phyloP scores from a whole-genome alignment of 2,888 invertebrate genomes.

The Ophioninae sp. region DNA sequence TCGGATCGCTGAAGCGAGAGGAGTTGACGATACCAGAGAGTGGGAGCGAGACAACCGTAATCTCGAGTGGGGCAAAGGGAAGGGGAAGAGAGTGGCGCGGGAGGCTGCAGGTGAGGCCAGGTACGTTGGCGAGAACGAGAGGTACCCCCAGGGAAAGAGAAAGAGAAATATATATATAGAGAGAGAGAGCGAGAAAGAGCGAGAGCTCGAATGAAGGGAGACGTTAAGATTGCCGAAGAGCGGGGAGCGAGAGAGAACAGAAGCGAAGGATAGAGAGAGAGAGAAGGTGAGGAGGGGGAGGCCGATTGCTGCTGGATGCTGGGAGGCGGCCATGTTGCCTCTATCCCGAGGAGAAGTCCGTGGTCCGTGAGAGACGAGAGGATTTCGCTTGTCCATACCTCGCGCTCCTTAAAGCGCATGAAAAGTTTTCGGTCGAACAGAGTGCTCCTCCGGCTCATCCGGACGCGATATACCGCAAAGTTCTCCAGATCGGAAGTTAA shows the following conservation, averaged over 20 bases:
- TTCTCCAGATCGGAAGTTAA: constrained; percentile 4
- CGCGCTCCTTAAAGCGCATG: constrained; percentile 61
- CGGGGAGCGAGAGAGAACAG: constrained; percentile 28
- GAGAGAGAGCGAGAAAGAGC: constrained; percentile 43
- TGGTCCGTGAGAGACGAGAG: constrained; percentile 73
- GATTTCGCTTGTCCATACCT: constrained; percentile 67
- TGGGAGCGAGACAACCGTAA: constrained; percentile 59
- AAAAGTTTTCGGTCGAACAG: constrained; percentile 39
- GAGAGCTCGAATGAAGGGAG: constrained; percentile 11
- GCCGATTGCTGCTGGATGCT: constrained; percentile 81
- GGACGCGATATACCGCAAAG: constrained; percentile 11
- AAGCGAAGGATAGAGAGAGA: constrained; percentile 22
- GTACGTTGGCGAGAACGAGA: constrained; percentile 60
- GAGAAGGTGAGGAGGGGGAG: constrained; percentile 72
- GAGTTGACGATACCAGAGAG: not conserved
- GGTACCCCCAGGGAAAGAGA: constrained; percentile 1
- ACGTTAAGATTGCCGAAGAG: constrained; percentile 4
- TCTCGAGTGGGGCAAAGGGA: constrained; percentile 37
- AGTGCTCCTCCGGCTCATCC: constrained; percentile 4
- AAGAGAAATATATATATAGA: constrained; percentile 50
- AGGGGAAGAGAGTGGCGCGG: constrained; percentile 56
- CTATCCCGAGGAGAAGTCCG: constrained; percentile 83
- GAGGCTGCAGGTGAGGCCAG: constrained; percentile 63
- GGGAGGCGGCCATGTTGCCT: constrained; percentile 86
- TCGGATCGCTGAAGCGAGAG: constrained; percentile 36